phyloP scores from a whole-genome alignment of 2,888 invertebrate genomes.

The Hylaea fasciaria region DNA sequence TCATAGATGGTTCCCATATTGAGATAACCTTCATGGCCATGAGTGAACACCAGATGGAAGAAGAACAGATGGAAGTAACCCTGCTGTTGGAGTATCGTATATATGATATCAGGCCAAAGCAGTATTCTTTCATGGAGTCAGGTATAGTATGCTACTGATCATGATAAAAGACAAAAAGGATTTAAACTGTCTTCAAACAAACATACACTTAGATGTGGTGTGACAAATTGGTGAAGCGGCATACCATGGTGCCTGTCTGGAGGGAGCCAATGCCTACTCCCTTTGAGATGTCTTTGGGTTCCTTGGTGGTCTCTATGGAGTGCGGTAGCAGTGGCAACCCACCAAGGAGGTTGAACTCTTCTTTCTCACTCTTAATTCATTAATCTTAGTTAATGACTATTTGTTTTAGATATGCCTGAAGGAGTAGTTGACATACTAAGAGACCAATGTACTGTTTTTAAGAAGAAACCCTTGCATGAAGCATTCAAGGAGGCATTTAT shows the following conservation, averaged over 20 bases:
- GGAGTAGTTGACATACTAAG: slow-evolving; percentile 54
- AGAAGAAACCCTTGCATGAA: slow-evolving; percentile 61
- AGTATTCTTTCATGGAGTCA: slow-evolving; percentile 57
- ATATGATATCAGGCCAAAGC: slow-evolving; percentile 70
- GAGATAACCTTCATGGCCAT: slow-evolving; percentile 61
- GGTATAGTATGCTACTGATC: slow-evolving; percentile 48
- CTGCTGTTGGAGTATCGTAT: slow-evolving; percentile 69
- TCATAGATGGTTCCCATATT: slow-evolving; percentile 69
- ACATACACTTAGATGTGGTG: no score
- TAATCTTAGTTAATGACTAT: no score
- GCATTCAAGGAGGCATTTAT: slow-evolving; percentile 72
- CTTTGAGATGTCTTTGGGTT: no score
- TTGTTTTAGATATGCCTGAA: slow-evolving; percentile 61
- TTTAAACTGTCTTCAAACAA: neutral
- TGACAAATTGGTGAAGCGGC: no score
- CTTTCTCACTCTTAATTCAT: no score
- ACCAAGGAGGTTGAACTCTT: no score
- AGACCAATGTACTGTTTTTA: slow-evolving; percentile 66
- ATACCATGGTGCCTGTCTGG: no score
- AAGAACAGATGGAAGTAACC: slow-evolving; percentile 53
- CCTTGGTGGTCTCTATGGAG: no score
- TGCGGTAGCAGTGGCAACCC: no score
- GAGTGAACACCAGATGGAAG: slow-evolving; percentile 55
- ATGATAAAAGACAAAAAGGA: neutral
- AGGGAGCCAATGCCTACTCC: no score